Percentiles rank a stretch among this genome's conserved stretches.
These are phyloP conservation scores for Eueides isabella DNA, from an alignment of 1,140 invertebrate genomes.

Conservation along the genomic window DNA sequence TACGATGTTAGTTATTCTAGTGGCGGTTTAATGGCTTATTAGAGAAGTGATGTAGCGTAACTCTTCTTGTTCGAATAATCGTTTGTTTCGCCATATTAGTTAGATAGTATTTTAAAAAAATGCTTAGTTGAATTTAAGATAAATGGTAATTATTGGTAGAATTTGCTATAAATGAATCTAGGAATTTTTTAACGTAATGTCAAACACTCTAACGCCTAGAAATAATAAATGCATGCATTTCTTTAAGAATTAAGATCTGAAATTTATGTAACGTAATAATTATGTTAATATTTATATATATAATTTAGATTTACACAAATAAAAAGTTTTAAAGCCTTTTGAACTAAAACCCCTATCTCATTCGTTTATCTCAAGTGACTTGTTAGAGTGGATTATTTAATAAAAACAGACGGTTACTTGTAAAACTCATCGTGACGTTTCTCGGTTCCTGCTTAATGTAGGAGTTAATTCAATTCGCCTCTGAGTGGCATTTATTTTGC, in stretches of 20 bases:
- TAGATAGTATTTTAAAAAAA: background rate
- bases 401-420: constrained; percentile 33
- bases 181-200: no score
- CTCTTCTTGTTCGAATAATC: background rate
- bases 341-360: constrained; percentile 29
- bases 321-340: background rate
- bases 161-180: no score
- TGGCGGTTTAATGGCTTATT: constrained; percentile 7
- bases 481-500: constrained; percentile 54
- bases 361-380: constrained; percentile 36
- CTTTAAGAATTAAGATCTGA: background rate
- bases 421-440: constrained; percentile 40
- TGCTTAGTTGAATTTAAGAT: background rate
- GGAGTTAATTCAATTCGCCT: constrained; percentile 55
- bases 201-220: no score
- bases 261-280: background rate
- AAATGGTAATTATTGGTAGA: no score
- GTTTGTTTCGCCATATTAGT: background rate
- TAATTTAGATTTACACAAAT: background rate
- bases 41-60: background rate
- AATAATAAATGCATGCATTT: background rate
- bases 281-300: background rate
- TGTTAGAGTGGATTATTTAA: constrained; percentile 35
- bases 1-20: constrained; percentile 7
- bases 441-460: constrained; percentile 42